Evolutionary conservation across 2,888 invertebrate species (phyloP).

Genomic region (Polietes domitor): DNA sequence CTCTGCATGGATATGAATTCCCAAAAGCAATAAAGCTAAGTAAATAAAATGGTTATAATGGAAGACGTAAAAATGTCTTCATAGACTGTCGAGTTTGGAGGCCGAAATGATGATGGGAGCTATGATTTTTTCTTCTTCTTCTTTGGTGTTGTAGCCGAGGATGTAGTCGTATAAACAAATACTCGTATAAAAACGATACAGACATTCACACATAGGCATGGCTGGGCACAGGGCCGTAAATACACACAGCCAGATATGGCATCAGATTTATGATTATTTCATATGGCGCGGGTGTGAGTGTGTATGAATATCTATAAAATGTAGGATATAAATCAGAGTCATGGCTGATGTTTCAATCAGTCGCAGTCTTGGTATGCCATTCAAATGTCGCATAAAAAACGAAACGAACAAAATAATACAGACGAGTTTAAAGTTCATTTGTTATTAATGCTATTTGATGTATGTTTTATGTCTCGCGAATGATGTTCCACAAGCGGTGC

Average conservation of each 20-base stretch:
- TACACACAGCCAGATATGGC: not conserved
- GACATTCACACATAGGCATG: not conserved
- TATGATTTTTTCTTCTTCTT: not conserved
- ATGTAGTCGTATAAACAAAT: slow-evolving; percentile 3
- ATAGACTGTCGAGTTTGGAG: not conserved
- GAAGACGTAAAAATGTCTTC: slow-evolving; percentile 14
- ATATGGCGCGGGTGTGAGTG: not conserved
- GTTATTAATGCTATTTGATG: not conserved
- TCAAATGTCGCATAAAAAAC: not conserved
- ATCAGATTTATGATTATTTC: not conserved
- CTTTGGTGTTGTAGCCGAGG: not conserved
- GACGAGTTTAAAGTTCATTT: slow-evolving; percentile 16
- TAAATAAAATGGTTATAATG: slow-evolving; percentile 33
- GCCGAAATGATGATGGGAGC: slow-evolving; percentile 1
- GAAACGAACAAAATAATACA: not conserved
- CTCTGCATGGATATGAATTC: not conserved
- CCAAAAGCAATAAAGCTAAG: slow-evolving; percentile 31
- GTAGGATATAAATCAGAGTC: not conserved
- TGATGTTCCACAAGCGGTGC: not conserved
- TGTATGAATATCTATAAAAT: not conserved
- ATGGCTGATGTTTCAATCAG: not conserved
- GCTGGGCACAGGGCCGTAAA: not conserved
- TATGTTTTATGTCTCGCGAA: not conserved
- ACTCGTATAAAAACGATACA: not conserved
- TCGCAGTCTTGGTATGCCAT: not conserved